Base-by-base conservation (phyloP, 2,113 vertebrate genomes). In the Circaetus gallicus region DNA sequence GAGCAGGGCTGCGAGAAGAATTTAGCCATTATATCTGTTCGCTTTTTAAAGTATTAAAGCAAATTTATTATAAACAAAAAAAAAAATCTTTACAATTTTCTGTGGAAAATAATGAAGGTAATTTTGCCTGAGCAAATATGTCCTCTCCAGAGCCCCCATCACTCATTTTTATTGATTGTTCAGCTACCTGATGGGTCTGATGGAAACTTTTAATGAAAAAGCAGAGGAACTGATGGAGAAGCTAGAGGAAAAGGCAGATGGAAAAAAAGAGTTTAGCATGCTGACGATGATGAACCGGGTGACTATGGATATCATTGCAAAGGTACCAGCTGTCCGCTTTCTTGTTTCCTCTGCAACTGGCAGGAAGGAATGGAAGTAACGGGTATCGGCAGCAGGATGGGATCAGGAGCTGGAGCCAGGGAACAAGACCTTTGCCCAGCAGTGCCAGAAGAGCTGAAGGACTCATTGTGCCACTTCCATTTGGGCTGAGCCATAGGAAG, bases 171-270 rank as follows among this genome's bases (percentile, higher is more conserved):
- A 40, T 97, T 97, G 66, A 74, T 88, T 92, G 72, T 89, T 80
- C 95, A 98, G 98, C 95, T 98, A 98, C 93, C 95, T 98, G 97
- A 94, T 98, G 40, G 98, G 97, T 66, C 67, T 98, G 95, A 98
- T 98, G 98, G 98, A 92, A 5, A 96, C 97, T 6, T 98, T 98
- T 96, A 98, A 98, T 80, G 98, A 98, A 95, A 98, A 98, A 96
- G 98, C 98, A 0, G 98, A 98, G 95, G 97, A 98, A 69, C 96
- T 98, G 91, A 97, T 98, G 98, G 97, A 97, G 95, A 97, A 97
- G 25, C 95, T 98, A 49, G 96, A 98, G 79, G 97, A 98, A 95
- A 97, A 97, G 92, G 98, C 98, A 6, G 97, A 98, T 40, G 98
- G 98, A 67, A 97, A 98, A 62, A 97, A 90, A 11, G 97, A 98